Evolutionary conservation across 2,888 invertebrate genomes (phyloP), one percentile per base, ranked within the genome.

Genomic region (Caenorhabditis doughertyi): DNA sequence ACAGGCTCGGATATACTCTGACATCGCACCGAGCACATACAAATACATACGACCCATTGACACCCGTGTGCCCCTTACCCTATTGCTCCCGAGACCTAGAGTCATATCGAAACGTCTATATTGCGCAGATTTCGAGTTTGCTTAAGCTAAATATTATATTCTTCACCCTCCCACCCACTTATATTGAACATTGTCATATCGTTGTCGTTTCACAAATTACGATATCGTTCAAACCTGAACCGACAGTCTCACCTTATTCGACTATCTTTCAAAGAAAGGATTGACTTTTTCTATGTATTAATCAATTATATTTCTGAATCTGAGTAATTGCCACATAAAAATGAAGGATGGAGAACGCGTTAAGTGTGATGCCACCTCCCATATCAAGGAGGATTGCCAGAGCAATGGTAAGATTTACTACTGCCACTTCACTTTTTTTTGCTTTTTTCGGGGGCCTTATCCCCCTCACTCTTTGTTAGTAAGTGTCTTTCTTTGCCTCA

Each of bases 331-430:
- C 51, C 25, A 53, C 60, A 56, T 47, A 68, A 84, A 79, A 71
- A 84, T 84, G 84, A 84, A 84, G 76, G 44, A 85, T 85, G 84
- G 81, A 76, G 76, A 81, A 73, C 64, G 83, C 81, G 60, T 62
- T 86, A 67, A 80, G 80, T 68, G 79, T 79, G 60, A 86, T 86
- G 74, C 86, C 86, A 58, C 84, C 85, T 71, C 86, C 86, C 39
- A 76, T 86, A 53, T 86, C 86, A 58, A 65, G 86, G 80, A 76
- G 86, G 56, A 82, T 86, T 68, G 80, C 84, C n/a, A 80, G 86
- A 70, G 82, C 85, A 3, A 85, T 86, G 86, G 86, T 86, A 67
- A 58, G 86, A 49, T 42, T 68, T 35, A 39, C 49, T 25, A 39
- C 39, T 70, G 49, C 53, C 62, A 65, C 79, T 80, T 67, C 58